Evolutionary conservation across 2,113 vertebrate species (phyloP).

Genomic region (Potamarius usumacintae): DNA sequence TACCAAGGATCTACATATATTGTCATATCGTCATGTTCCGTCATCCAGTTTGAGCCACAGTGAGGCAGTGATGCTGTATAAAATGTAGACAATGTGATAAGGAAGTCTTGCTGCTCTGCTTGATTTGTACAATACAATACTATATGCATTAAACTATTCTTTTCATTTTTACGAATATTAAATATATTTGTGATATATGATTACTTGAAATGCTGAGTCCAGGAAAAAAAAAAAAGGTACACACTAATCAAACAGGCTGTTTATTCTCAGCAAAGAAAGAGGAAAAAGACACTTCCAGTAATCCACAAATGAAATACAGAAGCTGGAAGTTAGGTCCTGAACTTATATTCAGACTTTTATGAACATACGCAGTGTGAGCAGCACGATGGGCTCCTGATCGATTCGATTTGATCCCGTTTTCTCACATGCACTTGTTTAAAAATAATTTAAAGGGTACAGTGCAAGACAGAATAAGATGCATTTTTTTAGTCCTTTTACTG

Average conservation of each 20-base stretch:
- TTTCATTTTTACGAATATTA: background rate
- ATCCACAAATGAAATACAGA: background rate
- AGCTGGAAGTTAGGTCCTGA: background rate
- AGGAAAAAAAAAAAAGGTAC: background rate
- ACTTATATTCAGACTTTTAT: background rate
- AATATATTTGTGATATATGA: background rate
- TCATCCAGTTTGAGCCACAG: background rate
- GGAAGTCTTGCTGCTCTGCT: background rate
- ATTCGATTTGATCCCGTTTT: background rate
- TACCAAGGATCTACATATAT: background rate
- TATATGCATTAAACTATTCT: background rate
- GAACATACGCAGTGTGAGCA: background rate
- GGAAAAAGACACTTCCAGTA: background rate
- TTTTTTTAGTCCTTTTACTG: background rate
- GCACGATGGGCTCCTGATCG: background rate
- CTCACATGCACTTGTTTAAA: background rate
- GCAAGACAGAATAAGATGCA: background rate
- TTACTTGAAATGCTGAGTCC: background rate
- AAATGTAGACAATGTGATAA: background rate
- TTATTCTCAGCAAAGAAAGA: background rate
- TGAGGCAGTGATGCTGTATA: background rate
- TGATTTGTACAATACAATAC: background rate
- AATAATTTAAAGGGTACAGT: background rate
- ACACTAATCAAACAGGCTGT: background rate
- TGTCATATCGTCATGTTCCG: no score